Base-by-base conservation (phyloP, 2,113 vertebrate species). In the rabbit (Oryctolagus cuniculus) region DNA sequence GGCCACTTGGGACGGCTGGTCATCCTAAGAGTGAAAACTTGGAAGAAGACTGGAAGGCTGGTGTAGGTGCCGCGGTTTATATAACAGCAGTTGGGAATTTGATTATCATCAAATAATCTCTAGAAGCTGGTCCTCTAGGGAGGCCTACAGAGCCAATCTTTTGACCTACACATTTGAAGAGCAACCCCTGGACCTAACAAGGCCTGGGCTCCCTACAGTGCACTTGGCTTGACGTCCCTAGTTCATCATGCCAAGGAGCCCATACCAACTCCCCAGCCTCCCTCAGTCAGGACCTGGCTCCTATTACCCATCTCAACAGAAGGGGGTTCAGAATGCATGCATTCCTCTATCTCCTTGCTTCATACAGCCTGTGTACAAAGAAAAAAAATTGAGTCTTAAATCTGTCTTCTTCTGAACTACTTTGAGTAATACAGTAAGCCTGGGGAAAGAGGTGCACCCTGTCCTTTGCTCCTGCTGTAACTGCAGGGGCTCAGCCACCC, bases 111-210 rank as follows among this genome's bases (percentile, higher is more conserved):
- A 90, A 88, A 75, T 64, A 89, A 67, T 44, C 27, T 2, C 51
- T 73, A 55, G 61, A 89, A 80, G 53, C 22, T 51, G 21, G 34
- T 44, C 53, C 19, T 51, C 80, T 79, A n/a, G 4, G 5, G 22
- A 74, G 34, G 69, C 25, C 63, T 86, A 69, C 12, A 85, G 74
- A 95, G 49, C 49, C 78, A 36, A 96, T 38, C 53, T 74, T 94
- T 70, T 86, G 58, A 77, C 69, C 15, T 9, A 69, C 11, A 64
- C 8, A 1, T 31, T 15, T 69, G 25, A 82, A 82, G 24, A 93
- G 81, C 10, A 22, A n/a, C 3, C 31, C 53, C 44, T 66, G n/a
- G 75, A 87, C 27, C 38, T 67, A 81, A 77, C 58, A 70, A 74
- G 81, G 44, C 38, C 82, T 44, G 5, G 61, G 31, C n/a, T 21